These are phyloP conservation scores for Homarus gammarus DNA, from an alignment of 2,888 invertebrate species.

Conservation along the genomic window DNA sequence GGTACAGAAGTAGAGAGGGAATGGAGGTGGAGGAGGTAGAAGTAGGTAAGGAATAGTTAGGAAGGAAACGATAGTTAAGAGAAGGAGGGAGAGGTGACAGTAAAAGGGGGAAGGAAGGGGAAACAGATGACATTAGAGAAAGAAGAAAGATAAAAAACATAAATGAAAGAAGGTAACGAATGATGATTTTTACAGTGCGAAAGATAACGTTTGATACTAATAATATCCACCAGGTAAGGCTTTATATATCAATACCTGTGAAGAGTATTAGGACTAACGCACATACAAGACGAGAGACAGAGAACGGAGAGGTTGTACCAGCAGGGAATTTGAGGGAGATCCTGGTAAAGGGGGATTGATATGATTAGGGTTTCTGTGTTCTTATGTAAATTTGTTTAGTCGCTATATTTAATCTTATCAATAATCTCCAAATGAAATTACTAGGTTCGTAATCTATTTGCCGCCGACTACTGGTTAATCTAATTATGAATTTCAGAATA, in stretches of 20 bases:
- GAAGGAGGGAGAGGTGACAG: not conserved
- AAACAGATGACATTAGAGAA: not conserved
- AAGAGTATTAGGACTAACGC: no score
- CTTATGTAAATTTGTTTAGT: slow-evolving; percentile 13
- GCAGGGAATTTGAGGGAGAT: slow-evolving; percentile 11
- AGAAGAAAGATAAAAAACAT: not conserved
- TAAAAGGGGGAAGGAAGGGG: not conserved
- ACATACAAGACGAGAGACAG: no score
- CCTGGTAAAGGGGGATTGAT: not conserved
- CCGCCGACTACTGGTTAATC: not conserved
- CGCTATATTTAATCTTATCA: not conserved
- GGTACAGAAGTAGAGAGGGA: not conserved
- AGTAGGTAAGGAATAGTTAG: not conserved
- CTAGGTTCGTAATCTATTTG: not conserved
- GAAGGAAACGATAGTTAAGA: no score
- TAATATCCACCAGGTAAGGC: no score
- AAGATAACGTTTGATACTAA: no score
- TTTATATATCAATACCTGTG: no score
- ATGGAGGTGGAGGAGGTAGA: not conserved
- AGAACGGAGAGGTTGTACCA: not conserved
- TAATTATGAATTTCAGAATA: slow-evolving; percentile 25
- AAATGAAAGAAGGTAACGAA: not conserved
- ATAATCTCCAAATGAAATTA: slow-evolving; percentile 10
- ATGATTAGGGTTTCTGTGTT: slow-evolving; percentile 5
- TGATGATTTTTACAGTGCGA: no score